Base-by-base conservation (phyloP, 2,797 vertebrate species). In the Halcyon badia region DNA sequence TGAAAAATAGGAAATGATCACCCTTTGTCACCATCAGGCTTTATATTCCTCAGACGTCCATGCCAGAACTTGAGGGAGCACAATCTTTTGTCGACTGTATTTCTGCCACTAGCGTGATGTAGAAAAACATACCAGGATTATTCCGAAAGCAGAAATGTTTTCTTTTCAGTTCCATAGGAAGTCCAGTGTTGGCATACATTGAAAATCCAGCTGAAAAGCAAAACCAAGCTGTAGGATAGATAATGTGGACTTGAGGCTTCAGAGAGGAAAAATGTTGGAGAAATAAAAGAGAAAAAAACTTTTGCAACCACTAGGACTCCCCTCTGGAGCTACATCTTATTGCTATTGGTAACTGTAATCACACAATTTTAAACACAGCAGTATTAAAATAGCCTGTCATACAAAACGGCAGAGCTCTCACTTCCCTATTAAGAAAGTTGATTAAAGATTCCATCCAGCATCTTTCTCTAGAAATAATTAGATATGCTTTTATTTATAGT, bases 11-110 rank as follows among this genome's bases (percentile, higher is more conserved):
- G 84, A 82, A 87, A 83, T 88, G 62, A 84, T 41, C 92, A 73
- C 87, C 88, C 83, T 96, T 92, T 89, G 75, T 97, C 91, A 97
- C 93, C 92, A 96, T 96, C 93, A 89, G 83, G 91, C 87, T 96
- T 78, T 92, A 5, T 75, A 94, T 95, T 95, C 88, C 86, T 87
- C 79, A 56, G 80, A 46, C 92, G 54, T 83, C 56, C 89, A 42
- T 80, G 84, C 48, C 56, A 57, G 81, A 96, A 75, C 83, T 94
- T 93, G 87, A 80, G 25, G 56, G 64, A 64, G 51, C 26, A 83
- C 54, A 92, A 54, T 86, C 37, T 44, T 46, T 79, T 48, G 46
- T 83, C 2, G 10, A n/a, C 48, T 82, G 57, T 72, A 19, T 94
- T 88, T 92, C 76, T 96, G 87, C 93, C 51, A 51, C 83, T 54